Evolutionary conservation across 1,140 invertebrate genomes (phyloP).

Genomic region (Orchestia grillus): DNA sequence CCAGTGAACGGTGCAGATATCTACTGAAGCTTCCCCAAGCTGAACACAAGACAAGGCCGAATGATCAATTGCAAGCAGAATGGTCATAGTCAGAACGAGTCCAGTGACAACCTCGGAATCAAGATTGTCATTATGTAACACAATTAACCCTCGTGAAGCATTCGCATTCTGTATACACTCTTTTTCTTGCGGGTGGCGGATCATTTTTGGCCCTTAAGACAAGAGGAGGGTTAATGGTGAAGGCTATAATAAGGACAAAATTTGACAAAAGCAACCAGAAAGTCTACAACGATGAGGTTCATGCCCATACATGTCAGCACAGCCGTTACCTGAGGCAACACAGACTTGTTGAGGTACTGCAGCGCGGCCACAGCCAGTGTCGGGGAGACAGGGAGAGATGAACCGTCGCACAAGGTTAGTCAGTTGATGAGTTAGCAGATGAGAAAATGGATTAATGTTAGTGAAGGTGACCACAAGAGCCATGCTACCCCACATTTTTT

Average conservation of each 20-base stretch:
- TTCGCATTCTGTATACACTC: no score
- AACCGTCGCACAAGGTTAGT: neutral
- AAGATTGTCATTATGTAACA: neutral
- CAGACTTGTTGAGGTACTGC: constrained; percentile 51
- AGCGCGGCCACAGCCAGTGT: neutral
- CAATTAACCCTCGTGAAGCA: no score
- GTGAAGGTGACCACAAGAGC: neutral
- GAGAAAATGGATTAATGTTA: neutral
- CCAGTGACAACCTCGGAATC: neutral
- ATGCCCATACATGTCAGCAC: neutral
- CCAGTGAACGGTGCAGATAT: neutral
- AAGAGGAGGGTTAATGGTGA: neutral
- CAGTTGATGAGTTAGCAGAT: neutral
- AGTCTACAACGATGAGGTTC: neutral
- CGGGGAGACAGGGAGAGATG: neutral
- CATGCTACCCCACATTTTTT: no score
- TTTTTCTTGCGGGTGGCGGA: no score
- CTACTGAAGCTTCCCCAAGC: neutral
- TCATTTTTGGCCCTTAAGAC: no score
- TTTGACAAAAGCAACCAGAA: neutral
- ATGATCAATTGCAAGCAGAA: neutral
- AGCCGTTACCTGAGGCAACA: constrained; percentile 25
- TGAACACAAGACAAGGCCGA: neutral
- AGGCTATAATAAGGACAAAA: neutral
- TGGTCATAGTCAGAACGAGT: neutral